Evolutionary conservation across 2,113 vertebrate genomes (phyloP), one percentile per base, ranked within the genome.

Genomic region (Scomber scombrus): DNA sequence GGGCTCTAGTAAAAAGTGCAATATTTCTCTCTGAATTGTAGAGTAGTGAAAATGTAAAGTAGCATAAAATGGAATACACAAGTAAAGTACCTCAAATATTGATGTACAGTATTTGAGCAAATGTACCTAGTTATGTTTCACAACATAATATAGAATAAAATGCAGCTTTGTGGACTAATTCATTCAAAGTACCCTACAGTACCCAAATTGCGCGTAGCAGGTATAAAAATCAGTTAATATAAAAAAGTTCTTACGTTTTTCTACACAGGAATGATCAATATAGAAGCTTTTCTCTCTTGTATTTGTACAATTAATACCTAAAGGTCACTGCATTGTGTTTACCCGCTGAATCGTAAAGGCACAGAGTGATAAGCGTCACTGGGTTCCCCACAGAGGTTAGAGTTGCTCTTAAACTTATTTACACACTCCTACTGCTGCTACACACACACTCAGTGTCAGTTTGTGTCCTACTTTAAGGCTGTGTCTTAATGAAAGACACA

Each of bases 401-500:
- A n/a, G 7, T n/a, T 11, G 54, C 11, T 40, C 18, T 54, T 62
- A 47, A 46, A 67, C 47, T 3, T 58, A 58, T 71, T 65, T 58
- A 75, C 55, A 66, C 69, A 75, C 57, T 85, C 2, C 62, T 57
- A 62, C 52, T 31, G 55, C 51, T 75, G 23, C 57, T 49, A 26
- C 60, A 56, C 58, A 16, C 58, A 19, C 26, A 60, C 78, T 51
- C 29, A 62, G 51, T 31, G 23, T 40, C 63, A 63, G 40, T 69
- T 58, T 65, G n/a, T 87, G 78, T 64, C 58, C 73, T 55, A 71
- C 70, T 78, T 83, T 55, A 18, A 19, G 19, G 9, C 29, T 68
- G 60, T 72, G 34, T 54, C 51, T 78, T 78, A 89, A 87, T 90
- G 50, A 87, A 75, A 80, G 69, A 82, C 82, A 82, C 62, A 58